phyloP scores from a whole-genome alignment of 2,113 vertebrate genomes.

The Polypterus bichir region DNA sequence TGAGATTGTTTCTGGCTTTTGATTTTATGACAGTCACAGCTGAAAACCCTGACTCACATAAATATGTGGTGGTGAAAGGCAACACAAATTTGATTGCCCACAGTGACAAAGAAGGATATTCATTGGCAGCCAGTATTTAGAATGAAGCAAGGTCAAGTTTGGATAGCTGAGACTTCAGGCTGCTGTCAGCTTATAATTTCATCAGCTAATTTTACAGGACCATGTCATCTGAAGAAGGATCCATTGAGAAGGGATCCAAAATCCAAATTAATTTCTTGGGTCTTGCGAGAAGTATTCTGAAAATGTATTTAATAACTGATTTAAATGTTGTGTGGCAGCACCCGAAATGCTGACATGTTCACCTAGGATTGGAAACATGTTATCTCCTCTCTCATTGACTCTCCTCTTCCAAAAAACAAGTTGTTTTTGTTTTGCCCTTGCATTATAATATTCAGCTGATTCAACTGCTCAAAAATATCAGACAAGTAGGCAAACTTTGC shows the following conservation, averaged over 20 bases:
- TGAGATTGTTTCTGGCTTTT: constrained; percentile 17
- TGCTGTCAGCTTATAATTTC: constrained; percentile 15
- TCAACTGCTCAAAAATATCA: too few relatives aligned
- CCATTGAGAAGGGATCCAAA: constrained; percentile 16
- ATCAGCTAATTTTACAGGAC: constrained; percentile 13
- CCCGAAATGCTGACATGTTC: constrained; percentile 12
- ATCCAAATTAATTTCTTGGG: constrained; percentile 1
- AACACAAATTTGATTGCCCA: constrained; percentile 12
- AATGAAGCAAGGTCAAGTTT: constrained; percentile 16
- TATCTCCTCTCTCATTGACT: not conserved
- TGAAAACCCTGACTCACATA: constrained; percentile 16
- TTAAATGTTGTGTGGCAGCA: constrained; percentile 7
- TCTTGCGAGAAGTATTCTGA: constrained; percentile 4
- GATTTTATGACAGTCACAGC: constrained; percentile 15
- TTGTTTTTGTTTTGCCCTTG: too few relatives aligned
- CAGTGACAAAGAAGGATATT: constrained; percentile 12
- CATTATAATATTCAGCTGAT: too few relatives aligned
- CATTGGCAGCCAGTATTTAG: constrained; percentile 6
- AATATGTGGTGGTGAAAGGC: constrained; percentile 15
- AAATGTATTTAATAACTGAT: constrained; percentile 9
- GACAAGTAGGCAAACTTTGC: too few relatives aligned
- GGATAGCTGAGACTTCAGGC: constrained; percentile 6
- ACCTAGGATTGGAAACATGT: constrained; percentile 4
- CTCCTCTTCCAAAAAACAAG: too few relatives aligned
- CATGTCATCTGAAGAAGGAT: constrained; percentile 10